These are phyloP conservation scores for Anoplophora glabripennis DNA, from an alignment of 1,140 invertebrate genomes.

Conservation along the genomic window DNA sequence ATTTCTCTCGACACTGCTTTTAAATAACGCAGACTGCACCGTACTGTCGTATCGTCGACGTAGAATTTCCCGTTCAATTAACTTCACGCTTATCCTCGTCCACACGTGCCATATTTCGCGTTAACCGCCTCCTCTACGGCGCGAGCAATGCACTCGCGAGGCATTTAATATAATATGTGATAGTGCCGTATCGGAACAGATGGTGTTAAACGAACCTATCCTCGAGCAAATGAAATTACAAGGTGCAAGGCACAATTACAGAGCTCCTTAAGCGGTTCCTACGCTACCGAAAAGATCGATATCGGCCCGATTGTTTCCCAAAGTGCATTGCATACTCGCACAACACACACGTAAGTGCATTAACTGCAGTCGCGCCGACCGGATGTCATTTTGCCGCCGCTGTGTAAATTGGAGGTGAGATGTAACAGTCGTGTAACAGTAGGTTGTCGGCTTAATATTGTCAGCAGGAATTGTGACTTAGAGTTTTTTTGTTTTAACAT, in stretches of 20 bases:
- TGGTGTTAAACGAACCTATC: slow-evolving; percentile 35
- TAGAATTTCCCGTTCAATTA: no score
- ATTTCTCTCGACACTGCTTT: no score
- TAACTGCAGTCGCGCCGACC: slow-evolving; percentile 14
- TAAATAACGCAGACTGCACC: no score
- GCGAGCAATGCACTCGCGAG: background rate
- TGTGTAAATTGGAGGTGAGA: background rate
- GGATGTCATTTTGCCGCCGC: slow-evolving; percentile 27
- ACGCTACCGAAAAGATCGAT: slow-evolving; percentile 37
- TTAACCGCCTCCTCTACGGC: no score
- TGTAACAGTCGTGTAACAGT: background rate
- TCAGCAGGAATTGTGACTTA: no score
- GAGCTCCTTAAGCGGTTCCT: slow-evolving; percentile 29
- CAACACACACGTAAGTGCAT: slow-evolving; percentile 19
- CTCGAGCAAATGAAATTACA: slow-evolving; percentile 36
- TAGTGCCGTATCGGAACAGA: slow-evolving; percentile 18
- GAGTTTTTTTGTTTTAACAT: no score
- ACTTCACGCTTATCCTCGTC: no score
- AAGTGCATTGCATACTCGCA: slow-evolving; percentile 18
- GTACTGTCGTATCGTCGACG: no score
- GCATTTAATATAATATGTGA: slow-evolving; percentile 12
- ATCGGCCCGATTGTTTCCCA: slow-evolving; percentile 32
- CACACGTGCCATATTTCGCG: no score
- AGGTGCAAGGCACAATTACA: slow-evolving; percentile 35
- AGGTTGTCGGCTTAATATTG: no score